Conservation (phyloP, 1,140 invertebrate species). For the Lordiphosa clarofinis region DNA sequence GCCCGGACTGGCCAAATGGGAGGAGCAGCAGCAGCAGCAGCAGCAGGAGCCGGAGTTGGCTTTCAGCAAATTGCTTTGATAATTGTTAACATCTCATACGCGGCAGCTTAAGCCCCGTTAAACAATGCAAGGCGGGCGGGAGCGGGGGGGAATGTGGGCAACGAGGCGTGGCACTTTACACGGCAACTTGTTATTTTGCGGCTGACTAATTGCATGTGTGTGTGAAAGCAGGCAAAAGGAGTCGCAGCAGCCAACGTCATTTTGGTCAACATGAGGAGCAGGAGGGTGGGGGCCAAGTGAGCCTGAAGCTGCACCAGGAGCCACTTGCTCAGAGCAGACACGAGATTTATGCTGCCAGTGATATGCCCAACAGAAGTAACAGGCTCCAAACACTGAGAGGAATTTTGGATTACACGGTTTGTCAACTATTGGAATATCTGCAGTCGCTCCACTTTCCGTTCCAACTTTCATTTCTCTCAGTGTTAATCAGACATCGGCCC, state of each 20-base stretch:
- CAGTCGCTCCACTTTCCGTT: too few relatives aligned
- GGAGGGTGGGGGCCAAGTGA: too few relatives aligned
- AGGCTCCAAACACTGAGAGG: slow-evolving; percentile 15
- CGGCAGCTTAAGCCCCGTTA: slow-evolving; percentile 27
- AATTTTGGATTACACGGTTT: too few relatives aligned
- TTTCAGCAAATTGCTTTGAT: slow-evolving; percentile 57
- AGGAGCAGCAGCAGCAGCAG: neutral
- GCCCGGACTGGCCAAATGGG: slow-evolving; percentile 28
- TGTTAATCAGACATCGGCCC: slow-evolving; percentile 8
- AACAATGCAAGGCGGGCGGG: neutral
- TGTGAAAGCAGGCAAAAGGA: slow-evolving; percentile 27
- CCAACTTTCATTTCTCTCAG: neutral
- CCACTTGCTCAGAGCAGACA: slow-evolving; percentile 54
- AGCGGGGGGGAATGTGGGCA: neutral
- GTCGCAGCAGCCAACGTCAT: slow-evolving; percentile 23
- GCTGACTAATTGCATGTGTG: slow-evolving; percentile 70
- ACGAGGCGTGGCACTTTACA: slow-evolving; percentile 64
- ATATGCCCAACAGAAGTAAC: slow-evolving; percentile 42
- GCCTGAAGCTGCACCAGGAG: slow-evolving; percentile 27
- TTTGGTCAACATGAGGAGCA: slow-evolving; percentile 41
- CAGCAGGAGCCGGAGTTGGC: neutral
- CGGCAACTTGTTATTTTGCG: slow-evolving; percentile 70
- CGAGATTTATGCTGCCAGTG: slow-evolving; percentile 60
- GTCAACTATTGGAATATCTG: too few relatives aligned
- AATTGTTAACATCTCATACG: slow-evolving; percentile 57